Base-by-base conservation (phyloP, 1,140 invertebrate genomes). In the Phocides pigmalion region DNA sequence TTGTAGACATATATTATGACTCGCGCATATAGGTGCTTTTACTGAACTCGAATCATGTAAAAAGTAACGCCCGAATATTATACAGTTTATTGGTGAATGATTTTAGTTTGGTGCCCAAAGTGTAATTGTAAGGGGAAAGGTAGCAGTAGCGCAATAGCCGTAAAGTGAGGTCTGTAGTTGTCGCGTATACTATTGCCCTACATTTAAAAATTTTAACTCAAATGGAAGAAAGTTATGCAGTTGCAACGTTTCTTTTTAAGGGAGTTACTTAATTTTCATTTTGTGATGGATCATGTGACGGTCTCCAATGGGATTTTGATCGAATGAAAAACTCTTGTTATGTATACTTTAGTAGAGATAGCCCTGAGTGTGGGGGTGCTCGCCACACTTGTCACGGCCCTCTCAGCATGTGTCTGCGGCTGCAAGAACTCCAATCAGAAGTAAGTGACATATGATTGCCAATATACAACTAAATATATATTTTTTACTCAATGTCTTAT, bases 391-490 rank as follows among this genome's bases (percentile, higher is more conserved):
- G 73, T 92, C 44, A 83, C 85, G 49, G 80, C 72, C 53, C 75
- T 92, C 56, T 81, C 84, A 58, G 75, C 74, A 61, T 92, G 91
- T 80, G 88, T 91, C 63, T 92, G 91, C 74, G 90, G 89, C 62
- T 92, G 91, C 75, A 90, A 86, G 61, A 92, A 91, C 56, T 89
- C 89, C 39, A 87, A 90, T 68, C 91, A 91, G 61, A 92, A 92
- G 91, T 92, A 85, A 91, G 89, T 91, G 42, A 58, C 35, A 67
- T 17, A 41, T 6, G 3, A 41, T 9, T 32, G 11, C 9, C 16
- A 58, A 19, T 46, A 20, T 42, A 47, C 9, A 32, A 11, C 9
- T 32, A n/a, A n/a, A n/a, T n/a, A n/a, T 11, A 32, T 11, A 32
- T 32, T 32, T 32, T 22, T 22, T 32, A 1, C 28, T 1, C 1